Conservation (phyloP, 2,888 invertebrate species). For the Monoplex corrugatus region DNA sequence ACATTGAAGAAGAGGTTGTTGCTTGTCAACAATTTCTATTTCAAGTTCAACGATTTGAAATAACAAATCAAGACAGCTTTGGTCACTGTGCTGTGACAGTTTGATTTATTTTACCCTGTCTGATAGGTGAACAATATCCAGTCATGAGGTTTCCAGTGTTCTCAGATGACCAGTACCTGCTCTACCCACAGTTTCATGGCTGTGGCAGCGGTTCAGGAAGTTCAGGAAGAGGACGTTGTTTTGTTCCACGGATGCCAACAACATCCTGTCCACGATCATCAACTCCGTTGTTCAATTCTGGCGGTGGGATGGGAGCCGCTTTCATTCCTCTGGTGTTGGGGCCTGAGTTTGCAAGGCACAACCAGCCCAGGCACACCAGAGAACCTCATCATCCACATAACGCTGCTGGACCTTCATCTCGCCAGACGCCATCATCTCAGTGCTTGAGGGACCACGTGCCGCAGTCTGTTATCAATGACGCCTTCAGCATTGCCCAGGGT, state of each 20-base stretch:
- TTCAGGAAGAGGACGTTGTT: not conserved
- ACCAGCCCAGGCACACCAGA: not conserved
- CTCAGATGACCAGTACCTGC: not conserved
- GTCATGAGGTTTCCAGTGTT: constrained; percentile 30
- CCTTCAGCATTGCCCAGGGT: not conserved
- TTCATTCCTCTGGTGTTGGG: not conserved
- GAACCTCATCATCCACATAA: too few species aligned
- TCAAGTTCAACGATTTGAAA: too few species aligned
- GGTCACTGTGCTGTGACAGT: too few species aligned
- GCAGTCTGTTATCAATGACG: not conserved
- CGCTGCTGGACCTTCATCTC: not conserved
- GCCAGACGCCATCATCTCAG: not conserved
- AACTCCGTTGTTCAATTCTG: not conserved
- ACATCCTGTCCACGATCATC: not conserved
- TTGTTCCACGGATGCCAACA: not conserved
- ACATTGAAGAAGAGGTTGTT: too few species aligned
- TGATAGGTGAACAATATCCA: not conserved
- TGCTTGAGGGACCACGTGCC: not conserved
- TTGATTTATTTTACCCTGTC: not conserved
- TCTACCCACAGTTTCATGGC: not conserved
- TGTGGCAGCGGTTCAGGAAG: not conserved
- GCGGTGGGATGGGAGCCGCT: not conserved
- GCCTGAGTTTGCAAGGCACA: too few species aligned
- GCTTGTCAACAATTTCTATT: too few species aligned
- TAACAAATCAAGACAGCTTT: too few species aligned